Base-by-base conservation (phyloP, 92 coral and sea anemone species). In the Metridium senile region DNA sequence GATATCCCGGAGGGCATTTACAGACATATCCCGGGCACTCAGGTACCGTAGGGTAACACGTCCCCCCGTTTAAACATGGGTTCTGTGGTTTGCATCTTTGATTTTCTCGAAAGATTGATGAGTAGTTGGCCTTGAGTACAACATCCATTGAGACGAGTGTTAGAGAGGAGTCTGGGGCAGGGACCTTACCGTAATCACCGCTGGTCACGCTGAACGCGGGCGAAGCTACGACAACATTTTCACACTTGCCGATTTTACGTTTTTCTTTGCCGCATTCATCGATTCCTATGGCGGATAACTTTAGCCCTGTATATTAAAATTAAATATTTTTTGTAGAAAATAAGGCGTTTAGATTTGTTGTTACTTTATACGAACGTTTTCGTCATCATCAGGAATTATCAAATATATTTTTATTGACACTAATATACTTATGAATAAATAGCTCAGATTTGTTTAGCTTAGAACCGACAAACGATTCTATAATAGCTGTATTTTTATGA, bases 211-310 rank as follows among this genome's bases (percentile, higher is more conserved):
- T 83, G 84, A 84, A 91, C 26, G 80, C 87, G 16, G 84, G 81
- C 39, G 83, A 81, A 13, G 89, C 89, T 22, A 43, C 64, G 18
- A 94, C 89, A n/a, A 81, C 58, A 75, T 94, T 94, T 19, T 64
- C 79, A 62, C 94, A 89, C 35, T 69, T 86, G 9, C 98, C 98
- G 32, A 94, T 93, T 28, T 84, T 63, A 33, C 85, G 86, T 26
- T 62, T 80, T 74, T 91, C 98, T 62, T 78, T 85, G 52, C 97
- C 94, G 61, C 98, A 94, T 76, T 87, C 88, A 33, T 94, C 98
- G 33, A 86, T 81, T 33, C 98, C 98, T 58, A 94, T 93, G 26
- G 74, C 77, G 22, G 93, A 90, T 31, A 91, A 66, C 62, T 52
- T 78, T 26, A 88, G 84, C 21, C 87, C 89, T 92, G 81, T 20